Evolutionary conservation across 2,797 vertebrate genomes (phyloP), one percentile per base, ranked within the genome.

Genomic region (Cottoperca gobio): DNA sequence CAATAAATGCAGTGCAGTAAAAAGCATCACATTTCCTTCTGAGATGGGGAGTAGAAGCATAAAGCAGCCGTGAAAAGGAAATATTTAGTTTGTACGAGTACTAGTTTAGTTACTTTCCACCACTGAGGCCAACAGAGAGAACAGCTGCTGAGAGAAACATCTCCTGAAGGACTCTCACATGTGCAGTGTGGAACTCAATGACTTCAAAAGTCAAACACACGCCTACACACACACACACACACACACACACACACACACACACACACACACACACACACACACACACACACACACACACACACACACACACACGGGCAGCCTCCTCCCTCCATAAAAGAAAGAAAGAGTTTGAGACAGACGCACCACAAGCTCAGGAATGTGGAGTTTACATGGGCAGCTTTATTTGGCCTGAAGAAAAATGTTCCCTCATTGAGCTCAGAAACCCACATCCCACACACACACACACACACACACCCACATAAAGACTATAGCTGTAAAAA

Each of bases 341-440:
- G n/a, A n/a, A n/a, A n/a, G 12, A 24, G 11, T 63, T 59, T 66
- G 60, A 88, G 82, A 83, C 80, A 84, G 74, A 88, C 77, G 54
- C 82, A 84, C 90, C 91, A 33, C 92, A 93, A 71, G 59, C 74
- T 79, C 58, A 79, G 89, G 91, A 93, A 94, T 93, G 88, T 90
- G 82, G 83, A 88, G 77, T 91, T 91, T 85, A 91, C 89, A 88
- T 83, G 83, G 88, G 86, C 85, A 88, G 88, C 83, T 89, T 91
- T 90, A 91, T 92, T 91, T 90, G 88, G 89, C 85, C 71, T 62
- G 62, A 79, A 82, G 83, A 89, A 78, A 89, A 89, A n/a, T 82
- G 87, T 89, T 89, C 60, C 71, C 76, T 87, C 81, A 76, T 60
- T 73, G 81, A 85, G 84, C n/a, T n/a, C n/a, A 77, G 79, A 82